Conservation (phyloP, 1,140 invertebrate genomes). For the Pissodes strobi region DNA sequence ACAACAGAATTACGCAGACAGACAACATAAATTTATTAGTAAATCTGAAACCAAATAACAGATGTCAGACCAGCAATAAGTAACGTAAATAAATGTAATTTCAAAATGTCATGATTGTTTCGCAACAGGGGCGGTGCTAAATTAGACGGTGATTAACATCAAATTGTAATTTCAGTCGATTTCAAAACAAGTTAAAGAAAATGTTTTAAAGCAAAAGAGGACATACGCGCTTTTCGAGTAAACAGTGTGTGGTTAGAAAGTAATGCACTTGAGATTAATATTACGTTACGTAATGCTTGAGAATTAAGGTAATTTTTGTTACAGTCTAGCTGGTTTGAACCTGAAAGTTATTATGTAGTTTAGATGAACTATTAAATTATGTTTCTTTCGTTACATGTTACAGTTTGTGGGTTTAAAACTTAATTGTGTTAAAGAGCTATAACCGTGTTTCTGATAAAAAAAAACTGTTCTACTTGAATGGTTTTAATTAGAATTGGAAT, state of each 20-base stretch:
- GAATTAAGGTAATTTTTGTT: slow-evolving; percentile 7
- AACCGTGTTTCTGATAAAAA: too few species aligned
- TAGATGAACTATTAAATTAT: background rate
- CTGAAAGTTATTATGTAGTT: slow-evolving; percentile 5
- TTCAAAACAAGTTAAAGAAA: background rate
- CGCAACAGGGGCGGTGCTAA: background rate
- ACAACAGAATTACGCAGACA: slow-evolving; percentile 1
- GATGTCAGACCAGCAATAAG: background rate
- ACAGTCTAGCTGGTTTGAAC: slow-evolving; percentile 6
- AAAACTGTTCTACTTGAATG: too few species aligned
- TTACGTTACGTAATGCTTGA: background rate
- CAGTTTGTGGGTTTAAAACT: background rate
- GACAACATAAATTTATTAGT: background rate
- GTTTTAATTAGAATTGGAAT: too few species aligned
- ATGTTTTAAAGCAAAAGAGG: too few species aligned
- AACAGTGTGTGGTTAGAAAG: too few species aligned
- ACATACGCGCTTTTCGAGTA: too few species aligned
- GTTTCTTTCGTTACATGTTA: background rate
- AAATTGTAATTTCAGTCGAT: slow-evolving; percentile 1
- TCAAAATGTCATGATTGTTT: slow-evolving; percentile 10
- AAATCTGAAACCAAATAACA: background rate
- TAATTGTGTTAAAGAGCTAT: too few species aligned
- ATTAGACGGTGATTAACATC: background rate
- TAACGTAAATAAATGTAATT: background rate
- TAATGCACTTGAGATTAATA: too few species aligned